These are phyloP conservation scores for Indri indri DNA, from an alignment of 2,113 vertebrate species.

Conservation along the genomic window DNA sequence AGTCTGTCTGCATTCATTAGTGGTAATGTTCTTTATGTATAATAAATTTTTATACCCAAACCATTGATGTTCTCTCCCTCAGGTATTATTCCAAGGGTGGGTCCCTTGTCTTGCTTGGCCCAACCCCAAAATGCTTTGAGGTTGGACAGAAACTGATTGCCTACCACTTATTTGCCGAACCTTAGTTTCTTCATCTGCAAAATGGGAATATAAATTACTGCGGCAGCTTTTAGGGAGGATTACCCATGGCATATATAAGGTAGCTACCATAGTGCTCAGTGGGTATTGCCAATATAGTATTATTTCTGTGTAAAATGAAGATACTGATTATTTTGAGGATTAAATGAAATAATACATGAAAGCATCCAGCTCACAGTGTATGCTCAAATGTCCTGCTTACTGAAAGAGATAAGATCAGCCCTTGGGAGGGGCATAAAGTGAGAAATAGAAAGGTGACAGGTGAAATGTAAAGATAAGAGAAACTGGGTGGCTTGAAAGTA, in stretches of 20 bases:
- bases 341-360: background rate
- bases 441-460: background rate
- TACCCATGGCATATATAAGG: background rate
- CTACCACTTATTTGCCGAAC: background rate
- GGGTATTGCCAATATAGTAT: background rate
- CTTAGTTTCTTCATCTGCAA: background rate
- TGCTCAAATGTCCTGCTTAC: background rate
- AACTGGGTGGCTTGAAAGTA: background rate
- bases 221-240: background rate
- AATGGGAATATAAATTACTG: background rate
- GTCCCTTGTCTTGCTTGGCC: background rate
- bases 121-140: background rate
- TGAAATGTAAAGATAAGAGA: background rate
- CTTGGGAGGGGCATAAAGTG: background rate
- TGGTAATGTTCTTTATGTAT: slow-evolving; percentile 84
- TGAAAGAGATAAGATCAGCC: background rate
- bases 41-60: slow-evolving; percentile 88
- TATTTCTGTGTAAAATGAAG: background rate
- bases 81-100: slow-evolving; percentile 33
- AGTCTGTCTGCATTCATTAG: slow-evolving; percentile 77
- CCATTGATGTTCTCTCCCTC: slow-evolving; percentile 3
- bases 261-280: background rate
- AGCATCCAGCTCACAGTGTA: background rate
- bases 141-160: background rate
- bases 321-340: background rate